Base-by-base conservation (phyloP, 2,888 invertebrate genomes). In the Cosmia pyralina region DNA sequence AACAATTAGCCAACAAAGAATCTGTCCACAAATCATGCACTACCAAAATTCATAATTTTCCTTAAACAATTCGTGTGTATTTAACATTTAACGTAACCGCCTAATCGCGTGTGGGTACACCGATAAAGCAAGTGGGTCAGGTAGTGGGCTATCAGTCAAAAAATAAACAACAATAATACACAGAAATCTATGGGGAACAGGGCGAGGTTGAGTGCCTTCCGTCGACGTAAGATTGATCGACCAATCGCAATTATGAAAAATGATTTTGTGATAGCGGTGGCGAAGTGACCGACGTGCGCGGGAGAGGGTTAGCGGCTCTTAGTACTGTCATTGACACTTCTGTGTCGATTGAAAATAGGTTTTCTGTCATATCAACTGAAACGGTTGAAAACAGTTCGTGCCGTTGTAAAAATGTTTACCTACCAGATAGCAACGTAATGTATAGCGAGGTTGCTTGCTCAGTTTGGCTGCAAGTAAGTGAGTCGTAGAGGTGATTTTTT, bases 211-310 rank as follows among this genome's bases (percentile, higher is more conserved):
- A 95, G 94, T 94, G 93, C 91, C 93, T 95, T 95, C 95, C 94
- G 94, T 90, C 91, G 91, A 91, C 90, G 84, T 79, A 93, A 93
- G 95, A 95, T 96, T 94, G 95, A 96, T 96, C 90, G 94, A 88
- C 85, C 87, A 87, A 87, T 91, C 91, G 91, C 93, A 93, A 95
- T 95, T 95, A 94, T 95, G 94, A 95, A 94, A 94, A 94, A 95
- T 95, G 93, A 94, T 94, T 94, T 92, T 88, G 87, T 89, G 89
- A 90, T 90, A 87, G 83, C 83, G 38, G 38, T 66, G 87, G 72
- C 69, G 59, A 81, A 83, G 85, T 70, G 70, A 87, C 70, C 55
- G 77, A 80, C 88, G 78, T n/a, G 15, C 48, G 87, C 83, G 85
- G 72, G 28, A 28, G 41, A 34, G 63, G 70, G 72, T 82, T 66